Evolutionary conservation across 1,140 invertebrate species (phyloP), one percentile per base, ranked within the genome.

Genomic region (Brachionus manjavacas): DNA sequence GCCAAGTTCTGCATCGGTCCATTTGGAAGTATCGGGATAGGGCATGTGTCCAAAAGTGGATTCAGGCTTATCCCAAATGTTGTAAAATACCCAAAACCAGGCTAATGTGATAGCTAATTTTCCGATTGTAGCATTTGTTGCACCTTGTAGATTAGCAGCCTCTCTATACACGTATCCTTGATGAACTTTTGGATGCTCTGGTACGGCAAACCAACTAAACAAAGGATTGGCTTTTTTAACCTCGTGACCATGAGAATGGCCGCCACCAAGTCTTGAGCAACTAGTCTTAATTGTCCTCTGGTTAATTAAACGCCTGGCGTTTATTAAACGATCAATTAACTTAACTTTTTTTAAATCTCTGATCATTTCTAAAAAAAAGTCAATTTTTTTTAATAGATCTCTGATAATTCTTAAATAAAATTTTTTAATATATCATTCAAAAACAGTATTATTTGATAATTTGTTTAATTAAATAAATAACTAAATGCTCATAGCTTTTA

Each of bases 11-110:
- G 12, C 81, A 43, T 83, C 20, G 12, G 41, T 83, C 60, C 60
- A 83, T 83, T 83, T 83, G 25, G 81, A 83, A 0, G 60, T 52
- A 72, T 83, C 81, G 3, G 81, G 81, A 83, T 83, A 83, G 1
- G 35, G 12, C 60, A 68, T 68, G 64, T 83, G 81, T 14, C 81
- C 81, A 72, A 72, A 83, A 4, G 64, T 81, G 11, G 64, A 68
- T 23, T 81, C 79, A 1, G 79, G 79, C 31, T 28, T 28, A 16
- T 81, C 35, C 49, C 52, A 81, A 8, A 81, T 68, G 6, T 81
- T 60, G 20, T 64, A 81, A 28, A 81, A 81, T 41, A 81, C 20
- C 31, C 35, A 81, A 23, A 60, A 81, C 79, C 79, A 81, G 8
- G 79, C 79, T 39, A 81, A 64, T 9, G 79, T 41, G 11, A 81